A percentile compares a stretch with the other conserved stretches of the same genome.
These are phyloP conservation scores for Scomberomorus guttatus DNA, from an alignment of 2,797 vertebrate genomes.

Conservation along the genomic window DNA sequence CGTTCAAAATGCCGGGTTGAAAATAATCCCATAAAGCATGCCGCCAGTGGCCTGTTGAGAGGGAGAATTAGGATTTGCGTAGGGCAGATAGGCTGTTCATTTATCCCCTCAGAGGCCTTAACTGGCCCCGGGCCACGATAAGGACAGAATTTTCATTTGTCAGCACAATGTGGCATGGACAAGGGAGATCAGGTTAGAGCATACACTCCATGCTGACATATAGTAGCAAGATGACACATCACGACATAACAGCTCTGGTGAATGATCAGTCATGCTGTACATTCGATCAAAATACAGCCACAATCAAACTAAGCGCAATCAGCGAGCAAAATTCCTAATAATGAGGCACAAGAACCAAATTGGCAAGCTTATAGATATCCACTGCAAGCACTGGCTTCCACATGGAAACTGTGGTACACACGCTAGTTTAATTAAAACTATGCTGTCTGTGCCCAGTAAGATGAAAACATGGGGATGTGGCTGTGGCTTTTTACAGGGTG, in stretches of 20 bases:
- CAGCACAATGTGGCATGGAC: slow-evolving; percentile 38
- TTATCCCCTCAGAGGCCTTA: slow-evolving; percentile 66
- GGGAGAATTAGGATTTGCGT: slow-evolving; percentile 77
- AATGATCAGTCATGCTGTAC: slow-evolving; percentile 16
- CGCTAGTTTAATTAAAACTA: slow-evolving; percentile 61
- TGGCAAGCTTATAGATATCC: slow-evolving; percentile 21
- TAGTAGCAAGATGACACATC: slow-evolving; percentile 31
- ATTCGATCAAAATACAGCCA: slow-evolving; percentile 10
- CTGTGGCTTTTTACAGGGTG: slow-evolving; percentile 73
- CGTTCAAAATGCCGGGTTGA: slow-evolving; percentile 79
- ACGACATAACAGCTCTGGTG: slow-evolving; percentile 4
- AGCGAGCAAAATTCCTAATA: not conserved
- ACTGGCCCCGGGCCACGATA: slow-evolving; percentile 55
- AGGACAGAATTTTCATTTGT: slow-evolving; percentile 64
- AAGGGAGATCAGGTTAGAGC: slow-evolving; percentile 14
- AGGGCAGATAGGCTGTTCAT: slow-evolving; percentile 66
- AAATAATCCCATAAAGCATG: slow-evolving; percentile 85
- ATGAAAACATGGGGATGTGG: slow-evolving; percentile 68
- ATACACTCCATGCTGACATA: slow-evolving; percentile 28
- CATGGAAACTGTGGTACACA: slow-evolving; percentile 51
- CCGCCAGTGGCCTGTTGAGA: slow-evolving; percentile 71
- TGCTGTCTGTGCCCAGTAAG: slow-evolving; percentile 55
- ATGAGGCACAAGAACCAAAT: slow-evolving; percentile 13
- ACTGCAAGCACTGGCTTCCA: slow-evolving; percentile 39
- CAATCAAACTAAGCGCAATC: not conserved